These are phyloP conservation scores for Agonum fuliginosum DNA, from an alignment of 2,888 invertebrate species.

Conservation along the genomic window DNA sequence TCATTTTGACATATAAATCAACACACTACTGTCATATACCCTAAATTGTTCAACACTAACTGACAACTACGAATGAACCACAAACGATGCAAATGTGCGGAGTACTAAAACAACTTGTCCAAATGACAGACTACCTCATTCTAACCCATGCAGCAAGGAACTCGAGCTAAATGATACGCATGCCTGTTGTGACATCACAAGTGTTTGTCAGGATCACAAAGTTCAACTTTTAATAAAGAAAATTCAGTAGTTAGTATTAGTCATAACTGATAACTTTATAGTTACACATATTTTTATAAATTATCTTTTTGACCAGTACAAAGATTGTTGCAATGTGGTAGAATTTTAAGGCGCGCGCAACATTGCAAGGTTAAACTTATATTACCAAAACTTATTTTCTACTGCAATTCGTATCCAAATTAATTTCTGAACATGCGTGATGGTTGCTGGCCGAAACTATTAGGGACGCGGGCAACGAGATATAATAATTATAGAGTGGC, in stretches of 20 bases:
- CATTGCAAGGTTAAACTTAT: conserved; percentile 30
- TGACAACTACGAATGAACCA: conserved; percentile 45
- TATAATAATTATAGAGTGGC: too few relatives aligned
- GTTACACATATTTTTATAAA: not conserved
- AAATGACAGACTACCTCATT: conserved; percentile 43
- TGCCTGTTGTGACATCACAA: not conserved
- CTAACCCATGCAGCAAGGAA: not conserved
- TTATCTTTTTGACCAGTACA: not conserved
- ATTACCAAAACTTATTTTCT: conserved; percentile 31
- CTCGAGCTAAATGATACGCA: not conserved
- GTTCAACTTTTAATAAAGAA: not conserved
- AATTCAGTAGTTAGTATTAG: conserved; percentile 8
- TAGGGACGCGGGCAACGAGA: too few relatives aligned
- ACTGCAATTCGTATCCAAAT: not conserved
- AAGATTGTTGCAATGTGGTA: conserved; percentile 47
- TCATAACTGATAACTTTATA: conserved; percentile 34
- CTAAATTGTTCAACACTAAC: conserved; percentile 47
- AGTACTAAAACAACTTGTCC: not conserved
- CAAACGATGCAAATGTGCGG: conserved; percentile 2
- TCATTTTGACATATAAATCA: conserved; percentile 47
- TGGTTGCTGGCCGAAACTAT: too few relatives aligned
- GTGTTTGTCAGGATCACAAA: not conserved
- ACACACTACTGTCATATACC: conserved; percentile 30
- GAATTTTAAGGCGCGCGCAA: conserved; percentile 33
- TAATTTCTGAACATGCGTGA: conserved; percentile 1